Percentiles rank a stretch among this genome's conserved stretches.
Evolutionary conservation across 2,797 vertebrate genomes (phyloP).

Genomic region (Micropoecilia bifurca): DNA sequence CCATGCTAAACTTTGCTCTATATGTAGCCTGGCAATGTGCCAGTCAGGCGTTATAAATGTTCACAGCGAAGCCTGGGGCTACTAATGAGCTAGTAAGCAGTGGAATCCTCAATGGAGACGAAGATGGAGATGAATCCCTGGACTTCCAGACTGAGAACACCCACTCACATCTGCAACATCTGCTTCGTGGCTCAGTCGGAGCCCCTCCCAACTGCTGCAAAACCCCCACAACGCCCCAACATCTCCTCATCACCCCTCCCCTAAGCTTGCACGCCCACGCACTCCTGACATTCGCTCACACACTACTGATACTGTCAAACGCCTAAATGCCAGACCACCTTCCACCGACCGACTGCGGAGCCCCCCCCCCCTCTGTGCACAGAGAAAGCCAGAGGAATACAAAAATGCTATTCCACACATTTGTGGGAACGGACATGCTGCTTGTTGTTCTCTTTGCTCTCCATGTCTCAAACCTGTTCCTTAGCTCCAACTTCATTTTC

Average conservation of each 20-base stretch:
- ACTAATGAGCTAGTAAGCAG: slow-evolving; percentile 57
- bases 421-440: slow-evolving; percentile 21
- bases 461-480: slow-evolving; percentile 14
- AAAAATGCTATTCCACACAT: slow-evolving; percentile 39
- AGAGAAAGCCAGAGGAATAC: slow-evolving; percentile 59
- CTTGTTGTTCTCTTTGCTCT: slow-evolving; percentile 29
- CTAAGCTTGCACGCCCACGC: slow-evolving; percentile 38
- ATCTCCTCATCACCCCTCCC: slow-evolving; percentile 23
- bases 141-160: slow-evolving; percentile 63
- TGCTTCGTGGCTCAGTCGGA: slow-evolving; percentile 65
- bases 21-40: slow-evolving; percentile 32
- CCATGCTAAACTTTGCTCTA: slow-evolving; percentile 47
- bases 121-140: slow-evolving; percentile 53
- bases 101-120: slow-evolving; percentile 48
- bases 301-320: slow-evolving; percentile 58
- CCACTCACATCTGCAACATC: slow-evolving; percentile 78
- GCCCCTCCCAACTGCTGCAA: slow-evolving; percentile 30
- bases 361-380: slow-evolving; percentile 31
- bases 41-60: slow-evolving; percentile 43
- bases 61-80: slow-evolving; percentile 43
- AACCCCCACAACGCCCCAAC: neutral
- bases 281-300: slow-evolving; percentile 49
- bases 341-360: slow-evolving; percentile 55
- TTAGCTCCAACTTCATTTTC: slow-evolving; percentile 24
- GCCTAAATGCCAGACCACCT: slow-evolving; percentile 75